phyloP scores from a whole-genome alignment of 2,797 vertebrate genomes.

The Luscinia megarhynchos region DNA sequence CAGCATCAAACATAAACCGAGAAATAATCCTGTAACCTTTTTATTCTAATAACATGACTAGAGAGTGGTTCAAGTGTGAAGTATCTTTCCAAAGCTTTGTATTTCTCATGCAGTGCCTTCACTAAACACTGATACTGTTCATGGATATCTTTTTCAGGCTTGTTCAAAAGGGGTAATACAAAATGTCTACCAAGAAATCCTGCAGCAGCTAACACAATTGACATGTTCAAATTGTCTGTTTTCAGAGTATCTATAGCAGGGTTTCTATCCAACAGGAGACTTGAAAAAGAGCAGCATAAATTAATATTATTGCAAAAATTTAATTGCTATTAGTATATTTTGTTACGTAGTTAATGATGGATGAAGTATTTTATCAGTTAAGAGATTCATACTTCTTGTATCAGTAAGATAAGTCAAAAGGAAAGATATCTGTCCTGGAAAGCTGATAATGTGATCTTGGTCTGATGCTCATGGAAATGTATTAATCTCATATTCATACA shows the following conservation, averaged over 20 bases:
- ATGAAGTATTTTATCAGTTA: background rate
- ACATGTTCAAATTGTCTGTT: background rate
- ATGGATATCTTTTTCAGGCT: background rate
- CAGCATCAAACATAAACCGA: background rate
- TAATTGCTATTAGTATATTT: background rate
- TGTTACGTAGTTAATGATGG: background rate
- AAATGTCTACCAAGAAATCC: background rate
- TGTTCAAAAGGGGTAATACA: background rate
- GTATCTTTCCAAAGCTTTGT: background rate
- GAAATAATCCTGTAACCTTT: background rate
- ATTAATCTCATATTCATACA: background rate
- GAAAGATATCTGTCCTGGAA: background rate
- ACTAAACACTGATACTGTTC: background rate
- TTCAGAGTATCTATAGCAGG: background rate
- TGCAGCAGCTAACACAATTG: background rate
- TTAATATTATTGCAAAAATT: background rate
- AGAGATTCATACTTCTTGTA: background rate
- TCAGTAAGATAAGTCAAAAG: background rate
- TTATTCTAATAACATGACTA: background rate
- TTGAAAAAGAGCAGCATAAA: background rate
- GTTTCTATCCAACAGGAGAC: background rate
- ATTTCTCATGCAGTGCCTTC: background rate
- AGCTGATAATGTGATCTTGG: background rate
- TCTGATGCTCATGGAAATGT: background rate
- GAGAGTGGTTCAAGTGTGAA: background rate